Conservation (phyloP, 2,888 invertebrate genomes). For the Ariolimax columbianus region DNA sequence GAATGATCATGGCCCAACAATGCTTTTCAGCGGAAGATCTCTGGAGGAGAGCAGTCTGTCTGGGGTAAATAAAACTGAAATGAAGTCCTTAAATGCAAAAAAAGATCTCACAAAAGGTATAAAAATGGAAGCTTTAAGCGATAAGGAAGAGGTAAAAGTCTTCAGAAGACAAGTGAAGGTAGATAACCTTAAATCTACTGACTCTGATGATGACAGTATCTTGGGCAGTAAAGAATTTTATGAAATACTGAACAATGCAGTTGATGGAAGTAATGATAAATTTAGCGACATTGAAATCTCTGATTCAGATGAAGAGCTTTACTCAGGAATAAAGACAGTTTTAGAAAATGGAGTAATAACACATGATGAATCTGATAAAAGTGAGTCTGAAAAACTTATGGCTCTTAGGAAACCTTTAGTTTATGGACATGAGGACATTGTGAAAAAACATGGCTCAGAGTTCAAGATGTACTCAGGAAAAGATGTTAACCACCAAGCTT, state of each 20-base stretch:
- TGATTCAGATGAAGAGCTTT: conserved; percentile 41
- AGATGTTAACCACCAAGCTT: conserved; percentile 5
- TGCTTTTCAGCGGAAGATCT: conserved; percentile 48
- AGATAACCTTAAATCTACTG: neutral
- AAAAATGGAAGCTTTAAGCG: conserved; percentile 19
- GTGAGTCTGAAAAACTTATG: neutral
- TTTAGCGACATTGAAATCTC: conserved; percentile 21
- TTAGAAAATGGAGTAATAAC: conserved; percentile 19
- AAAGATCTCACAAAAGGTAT: neutral
- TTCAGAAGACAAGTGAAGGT: too few species aligned
- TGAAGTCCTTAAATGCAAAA: neutral
- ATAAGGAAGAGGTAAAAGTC: neutral
- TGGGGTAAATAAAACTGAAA: conserved; percentile 5
- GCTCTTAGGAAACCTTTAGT: conserved; percentile 25
- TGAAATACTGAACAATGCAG: conserved; percentile 41
- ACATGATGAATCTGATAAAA: conserved; percentile 19
- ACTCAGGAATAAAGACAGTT: conserved; percentile 10
- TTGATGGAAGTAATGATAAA: conserved; percentile 41
- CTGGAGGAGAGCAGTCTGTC: conserved; percentile 36
- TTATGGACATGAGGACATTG: conserved; percentile 18
- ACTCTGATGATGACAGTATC: conserved; percentile 42
- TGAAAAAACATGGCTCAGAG: conserved; percentile 25
- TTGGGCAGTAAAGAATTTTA: conserved; percentile 24
- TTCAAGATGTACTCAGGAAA: conserved; percentile 21
- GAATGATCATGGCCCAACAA: conserved; percentile 44